Percentiles rank a stretch among this genome's conserved stretches.
Evolutionary conservation across 2,113 vertebrate species (phyloP).

Genomic region (Phaetusa simplex): DNA sequence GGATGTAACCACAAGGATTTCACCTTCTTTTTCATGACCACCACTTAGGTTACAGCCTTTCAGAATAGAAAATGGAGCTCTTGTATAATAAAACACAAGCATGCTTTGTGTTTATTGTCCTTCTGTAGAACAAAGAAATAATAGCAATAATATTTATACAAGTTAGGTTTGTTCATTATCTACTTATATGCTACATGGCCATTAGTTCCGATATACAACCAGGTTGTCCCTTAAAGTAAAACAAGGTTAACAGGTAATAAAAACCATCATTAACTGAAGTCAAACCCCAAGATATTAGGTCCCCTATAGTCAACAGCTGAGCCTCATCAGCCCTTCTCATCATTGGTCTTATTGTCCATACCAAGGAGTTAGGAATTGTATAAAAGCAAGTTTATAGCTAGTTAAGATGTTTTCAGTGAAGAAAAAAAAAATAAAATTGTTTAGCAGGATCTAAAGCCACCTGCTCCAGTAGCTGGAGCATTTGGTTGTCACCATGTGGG

Average conservation of each 20-base stretch:
- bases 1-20: too few relatives aligned
- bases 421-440: not conserved
- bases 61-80: not conserved
- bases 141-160: not conserved
- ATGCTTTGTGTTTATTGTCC: not conserved
- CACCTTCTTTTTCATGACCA: not conserved
- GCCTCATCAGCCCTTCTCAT: not conserved
- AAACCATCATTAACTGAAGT: not conserved
- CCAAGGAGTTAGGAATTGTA: not conserved
- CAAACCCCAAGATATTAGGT: not conserved
- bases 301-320: not conserved
- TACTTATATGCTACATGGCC: not conserved
- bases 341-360: not conserved
- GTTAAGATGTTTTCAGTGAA: not conserved
- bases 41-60: not conserved
- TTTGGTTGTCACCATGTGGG: not conserved
- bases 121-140: not conserved
- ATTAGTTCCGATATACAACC: not conserved
- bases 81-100: not conserved
- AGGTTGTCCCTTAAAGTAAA: not conserved
- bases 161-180: not conserved
- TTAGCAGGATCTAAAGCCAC: not conserved
- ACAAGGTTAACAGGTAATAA: not conserved
- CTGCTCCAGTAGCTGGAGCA: not conserved
- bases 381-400: not conserved